These are phyloP conservation scores for Salticus scenicus DNA, from an alignment of 2,888 invertebrate species.

Conservation along the genomic window DNA sequence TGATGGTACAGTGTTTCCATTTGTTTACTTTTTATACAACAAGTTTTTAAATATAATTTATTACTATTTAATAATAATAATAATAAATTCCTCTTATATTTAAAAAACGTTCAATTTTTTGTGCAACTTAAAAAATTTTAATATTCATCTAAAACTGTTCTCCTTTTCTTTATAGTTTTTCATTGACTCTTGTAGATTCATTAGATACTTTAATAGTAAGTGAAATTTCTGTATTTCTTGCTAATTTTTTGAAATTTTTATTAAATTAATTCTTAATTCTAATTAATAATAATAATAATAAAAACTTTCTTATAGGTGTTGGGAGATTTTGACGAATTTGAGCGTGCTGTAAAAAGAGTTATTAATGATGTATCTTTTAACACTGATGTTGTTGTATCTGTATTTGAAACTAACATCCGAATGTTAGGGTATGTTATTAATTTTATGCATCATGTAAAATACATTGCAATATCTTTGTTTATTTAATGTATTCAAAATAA, in stretches of 20 bases:
- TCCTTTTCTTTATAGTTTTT: slow-evolving; percentile 85
- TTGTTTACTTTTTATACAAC: too few species aligned
- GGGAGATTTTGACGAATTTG: slow-evolving; percentile 95
- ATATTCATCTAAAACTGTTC: too few species aligned
- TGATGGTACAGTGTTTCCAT: too few species aligned
- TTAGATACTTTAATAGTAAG: slow-evolving; percentile 90
- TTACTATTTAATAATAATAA: too few species aligned
- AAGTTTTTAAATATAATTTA: too few species aligned
- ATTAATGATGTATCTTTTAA: slow-evolving; percentile 93
- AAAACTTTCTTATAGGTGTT: slow-evolving; percentile 81
- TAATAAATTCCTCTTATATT: too few species aligned
- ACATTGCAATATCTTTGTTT: too few species aligned
- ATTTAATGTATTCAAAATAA: too few species aligned
- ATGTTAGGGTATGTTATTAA: slow-evolving; percentile 92
- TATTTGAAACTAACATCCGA: slow-evolving; percentile 98
- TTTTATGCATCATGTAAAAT: too few species aligned
- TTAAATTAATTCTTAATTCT: not conserved
- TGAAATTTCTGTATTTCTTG: slow-evolving; percentile 34
- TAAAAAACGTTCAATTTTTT: too few species aligned
- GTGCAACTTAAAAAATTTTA: not conserved
- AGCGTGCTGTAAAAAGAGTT: slow-evolving; percentile 89
- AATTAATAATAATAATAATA: too few species aligned
- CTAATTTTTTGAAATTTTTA: not conserved
- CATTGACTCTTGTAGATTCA: slow-evolving; percentile 94
- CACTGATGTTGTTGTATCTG: slow-evolving; percentile 94